A percentile compares a stretch with the other conserved stretches of the same genome.
Evolutionary conservation across 2,113 vertebrate genomes (phyloP).

Genomic region (Sylvietta virens): DNA sequence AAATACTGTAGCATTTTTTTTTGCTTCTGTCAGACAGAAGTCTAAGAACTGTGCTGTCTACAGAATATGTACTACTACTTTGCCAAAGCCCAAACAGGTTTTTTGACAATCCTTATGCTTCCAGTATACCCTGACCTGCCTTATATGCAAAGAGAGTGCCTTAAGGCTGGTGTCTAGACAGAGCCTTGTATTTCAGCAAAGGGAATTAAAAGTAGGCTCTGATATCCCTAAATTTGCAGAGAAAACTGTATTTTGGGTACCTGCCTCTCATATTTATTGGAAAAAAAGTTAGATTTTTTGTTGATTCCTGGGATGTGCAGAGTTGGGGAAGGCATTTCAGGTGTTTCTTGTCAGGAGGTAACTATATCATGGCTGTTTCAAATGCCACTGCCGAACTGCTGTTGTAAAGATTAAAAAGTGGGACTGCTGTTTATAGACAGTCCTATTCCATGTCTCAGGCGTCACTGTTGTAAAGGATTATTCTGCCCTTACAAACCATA

Average conservation of each 20-base stretch:
- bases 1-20: background rate
- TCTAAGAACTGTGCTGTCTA: background rate
- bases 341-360: background rate
- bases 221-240: background rate
- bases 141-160: background rate
- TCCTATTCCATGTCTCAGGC: background rate
- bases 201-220: background rate
- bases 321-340: background rate
- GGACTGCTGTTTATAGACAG: background rate
- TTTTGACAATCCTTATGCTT: constrained; percentile 17
- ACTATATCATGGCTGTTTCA: background rate
- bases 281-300: background rate
- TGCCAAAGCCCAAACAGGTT: constrained; percentile 42
- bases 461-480: background rate
- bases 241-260: background rate
- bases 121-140: background rate
- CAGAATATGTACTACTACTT: background rate
- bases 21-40: background rate
- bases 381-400: background rate
- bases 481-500: background rate
- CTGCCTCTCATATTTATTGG: background rate
- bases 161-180: constrained; percentile 47
- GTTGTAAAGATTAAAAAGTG: background rate
- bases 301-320: background rate
- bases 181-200: background rate